A percentile compares a stretch with the other conserved stretches of the same genome.
phyloP scores from a whole-genome alignment of 2,113 vertebrate species.

The Chelonoidis abingdonii region DNA sequence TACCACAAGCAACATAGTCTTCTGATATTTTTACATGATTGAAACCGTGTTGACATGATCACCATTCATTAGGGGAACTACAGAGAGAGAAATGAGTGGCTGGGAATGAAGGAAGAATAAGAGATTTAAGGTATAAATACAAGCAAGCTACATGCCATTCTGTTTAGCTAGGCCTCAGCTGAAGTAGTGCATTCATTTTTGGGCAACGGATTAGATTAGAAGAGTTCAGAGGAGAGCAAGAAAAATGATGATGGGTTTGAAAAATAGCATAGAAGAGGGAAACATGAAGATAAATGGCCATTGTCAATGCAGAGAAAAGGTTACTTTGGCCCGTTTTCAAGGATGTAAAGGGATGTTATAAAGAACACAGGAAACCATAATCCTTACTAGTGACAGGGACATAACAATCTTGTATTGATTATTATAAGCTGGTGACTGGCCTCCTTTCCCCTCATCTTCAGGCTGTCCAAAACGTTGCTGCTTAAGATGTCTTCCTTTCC shows the following conservation, averaged over 20 bases:
- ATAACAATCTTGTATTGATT: neutral
- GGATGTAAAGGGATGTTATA: neutral
- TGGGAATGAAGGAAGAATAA: neutral
- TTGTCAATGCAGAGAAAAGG: neutral
- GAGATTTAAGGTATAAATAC: neutral
- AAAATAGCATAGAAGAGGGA: neutral
- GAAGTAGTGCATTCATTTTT: slow-evolving; percentile 18
- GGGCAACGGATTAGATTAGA: neutral
- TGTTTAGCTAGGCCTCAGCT: slow-evolving; percentile 6
- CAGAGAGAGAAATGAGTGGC: slow-evolving; percentile 30
- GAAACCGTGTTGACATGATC: slow-evolving; percentile 48
- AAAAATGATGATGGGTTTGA: neutral
- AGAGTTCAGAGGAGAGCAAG: neutral
- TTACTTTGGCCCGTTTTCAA: neutral
- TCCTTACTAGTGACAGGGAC: neutral
- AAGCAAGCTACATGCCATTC: neutral
- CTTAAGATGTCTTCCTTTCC: neutral
- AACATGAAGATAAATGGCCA: neutral
- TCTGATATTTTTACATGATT: slow-evolving; percentile 45
- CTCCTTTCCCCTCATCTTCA: slow-evolving; percentile 4
- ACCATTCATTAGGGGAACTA: slow-evolving; percentile 9
- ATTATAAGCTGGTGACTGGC: neutral
- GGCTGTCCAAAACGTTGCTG: slow-evolving; percentile 5
- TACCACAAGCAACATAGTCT: slow-evolving; percentile 27
- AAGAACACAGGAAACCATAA: neutral